Evolutionary conservation across 1,140 invertebrate genomes (phyloP), one percentile per base, ranked within the genome.

Genomic region (Drosophila nikananu): DNA sequence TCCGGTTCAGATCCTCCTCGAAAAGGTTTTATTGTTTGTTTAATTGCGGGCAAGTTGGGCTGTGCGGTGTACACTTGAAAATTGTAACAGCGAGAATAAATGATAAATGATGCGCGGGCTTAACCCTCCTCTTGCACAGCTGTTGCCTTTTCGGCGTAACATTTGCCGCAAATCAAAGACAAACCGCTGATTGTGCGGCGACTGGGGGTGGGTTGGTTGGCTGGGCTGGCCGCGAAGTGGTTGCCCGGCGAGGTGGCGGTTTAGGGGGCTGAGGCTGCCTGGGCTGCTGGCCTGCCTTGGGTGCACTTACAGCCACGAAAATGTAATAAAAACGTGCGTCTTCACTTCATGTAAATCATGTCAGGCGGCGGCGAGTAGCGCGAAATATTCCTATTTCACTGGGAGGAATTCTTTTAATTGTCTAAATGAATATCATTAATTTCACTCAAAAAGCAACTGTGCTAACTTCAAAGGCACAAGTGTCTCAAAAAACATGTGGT

Each of bases 301-400:
- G 58, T 66, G 86, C 82, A 90, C 81, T 90, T 90, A 90, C 59
- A 80, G 76, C 86, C 86, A 90, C 86, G 86, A 90, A 90, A 90
- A 91, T 82, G 86, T 80, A 90, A 90, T 90, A 90, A 90, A 90
- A 90, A 90, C 82, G 86, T 90, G 86, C 86, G 86, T 90, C 84
- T 82, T 64, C 79, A 80, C 83, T 80, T 81, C 81, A 90, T 90
- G 86, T 90, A 90, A 90, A 90, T 90, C 86, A 90, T 90, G 86
- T 90, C 86, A 90, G 66, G 67, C 80, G 70, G 76, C 77, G 77
- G 73, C 84, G 83, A 87, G 83, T 81, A 73, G 67, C 75, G 86
- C 75, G 70, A 90, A 90, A 86, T 90, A 91, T 90, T 86, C 84
- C 48, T 32, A 25, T 15, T 39, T 32, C 64, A 71, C 64, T 7